These are phyloP conservation scores for Eristalinus sepulchralis DNA, from an alignment of 2,888 invertebrate species.

Conservation along the genomic window DNA sequence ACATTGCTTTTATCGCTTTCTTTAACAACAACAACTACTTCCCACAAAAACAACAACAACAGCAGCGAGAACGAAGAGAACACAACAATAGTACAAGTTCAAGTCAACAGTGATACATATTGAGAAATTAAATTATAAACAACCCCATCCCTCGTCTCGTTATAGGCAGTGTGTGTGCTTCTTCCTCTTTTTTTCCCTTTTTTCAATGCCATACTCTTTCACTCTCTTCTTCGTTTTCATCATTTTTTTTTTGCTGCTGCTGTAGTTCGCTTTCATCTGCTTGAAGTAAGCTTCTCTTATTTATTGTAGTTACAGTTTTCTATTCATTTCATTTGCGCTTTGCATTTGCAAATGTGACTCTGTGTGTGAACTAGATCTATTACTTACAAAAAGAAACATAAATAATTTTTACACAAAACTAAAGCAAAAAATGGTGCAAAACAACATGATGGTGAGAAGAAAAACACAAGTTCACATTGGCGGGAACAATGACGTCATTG, in stretches of 20 bases:
- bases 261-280: background rate
- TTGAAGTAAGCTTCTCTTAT: constrained; percentile 18
- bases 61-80: background rate
- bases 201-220: constrained; percentile 41
- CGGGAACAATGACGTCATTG: background rate
- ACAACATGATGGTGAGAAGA: background rate
- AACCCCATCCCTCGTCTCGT: constrained; percentile 28
- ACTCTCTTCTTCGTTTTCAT: background rate
- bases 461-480: background rate
- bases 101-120: background rate
- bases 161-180: constrained; percentile 8
- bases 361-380: background rate
- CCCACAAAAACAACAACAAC: constrained; percentile 30
- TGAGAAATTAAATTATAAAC: constrained; percentile 44
- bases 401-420: too few relatives aligned
- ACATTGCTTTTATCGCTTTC: constrained; percentile 18
- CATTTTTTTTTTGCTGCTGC: background rate
- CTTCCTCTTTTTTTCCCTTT: background rate
- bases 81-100: constrained; percentile 27
- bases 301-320: background rate
- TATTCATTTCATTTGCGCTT: background rate
- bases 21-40: constrained; percentile 28
- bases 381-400: background rate
- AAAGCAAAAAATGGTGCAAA: background rate
- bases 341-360: background rate